Evolutionary conservation across 2,888 invertebrate genomes (phyloP), one percentile per base, ranked within the genome.

Genomic region (Drosophila recens): DNA sequence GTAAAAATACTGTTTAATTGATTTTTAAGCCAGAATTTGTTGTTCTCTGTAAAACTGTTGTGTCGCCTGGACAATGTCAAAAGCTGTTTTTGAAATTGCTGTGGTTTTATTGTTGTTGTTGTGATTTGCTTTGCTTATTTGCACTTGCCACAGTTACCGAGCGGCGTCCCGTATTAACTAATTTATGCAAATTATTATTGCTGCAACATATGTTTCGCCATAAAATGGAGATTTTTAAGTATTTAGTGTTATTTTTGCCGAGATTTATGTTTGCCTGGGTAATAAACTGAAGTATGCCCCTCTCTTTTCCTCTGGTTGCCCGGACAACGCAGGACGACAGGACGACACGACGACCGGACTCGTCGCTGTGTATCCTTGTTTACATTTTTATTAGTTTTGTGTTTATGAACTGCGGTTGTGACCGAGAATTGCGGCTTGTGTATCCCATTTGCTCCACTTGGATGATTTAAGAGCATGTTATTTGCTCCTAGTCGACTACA

Each of bases 141-240:
- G 79, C 82, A 73, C 51, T 80, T 78, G 80, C 75, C 72, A 71
- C 70, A 66, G 78, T 49, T 63, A 72, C 77, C 76, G 79, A 77
- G 79, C 48, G 52, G 57, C 58, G 80, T 70, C 56, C 52, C 69
- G 77, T 72, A 69, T 80, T 67, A 77, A 89, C 89, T 87, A 87
- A 87, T 87, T 87, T 87, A 87, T 87, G 86, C 86, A 87, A 87
- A 87, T 87, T 89, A 87, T 87, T 87, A 87, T 87, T 85, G 77
- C 79, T 75, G 87, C 80, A 89, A 87, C 86, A 87, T 87, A 87
- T 87, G 86, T 82, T 87, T 72, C 72, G 67, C 86, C 80, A 87
- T 87, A 87, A 87, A 87, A 82, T 87, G 82, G 78, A 86, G 89
- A 89, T 89, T 89, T 86, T 87, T 77, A 82, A 87, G 89, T 87